Evolutionary conservation across 1,140 invertebrate species (phyloP).

Genomic region (Drosophila oshimai): DNA sequence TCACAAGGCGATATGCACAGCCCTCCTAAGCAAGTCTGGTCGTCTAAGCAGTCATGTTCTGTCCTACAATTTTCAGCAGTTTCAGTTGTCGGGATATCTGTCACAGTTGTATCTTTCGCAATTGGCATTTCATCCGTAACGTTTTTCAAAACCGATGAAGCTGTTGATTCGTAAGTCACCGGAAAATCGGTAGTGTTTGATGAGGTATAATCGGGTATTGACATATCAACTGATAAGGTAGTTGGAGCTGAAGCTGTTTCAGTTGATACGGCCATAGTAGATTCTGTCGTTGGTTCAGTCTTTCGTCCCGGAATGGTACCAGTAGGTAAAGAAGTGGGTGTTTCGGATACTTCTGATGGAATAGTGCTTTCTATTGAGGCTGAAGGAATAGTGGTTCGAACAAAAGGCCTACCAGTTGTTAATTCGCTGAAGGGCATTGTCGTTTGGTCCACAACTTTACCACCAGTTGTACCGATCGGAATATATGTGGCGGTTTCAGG

Average conservation of each 20-base stretch:
- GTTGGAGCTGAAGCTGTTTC: too few relatives aligned
- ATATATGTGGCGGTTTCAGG: background rate
- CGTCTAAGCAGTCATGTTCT: constrained; percentile 83
- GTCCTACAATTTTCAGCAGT: constrained; percentile 34
- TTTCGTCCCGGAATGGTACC: background rate
- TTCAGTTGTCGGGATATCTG: constrained; percentile 8
- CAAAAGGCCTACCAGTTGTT: background rate
- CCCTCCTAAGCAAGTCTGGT: constrained; percentile 84
- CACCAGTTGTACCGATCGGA: background rate
- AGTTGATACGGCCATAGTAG: background rate
- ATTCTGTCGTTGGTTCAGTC: background rate
- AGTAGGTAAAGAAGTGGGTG: background rate
- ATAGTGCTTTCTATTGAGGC: background rate
- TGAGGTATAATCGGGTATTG: background rate
- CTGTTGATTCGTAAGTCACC: constrained; percentile 8
- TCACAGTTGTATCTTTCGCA: constrained; percentile 4
- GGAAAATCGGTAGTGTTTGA: background rate
- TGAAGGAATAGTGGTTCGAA: background rate
- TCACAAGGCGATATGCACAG: constrained; percentile 85
- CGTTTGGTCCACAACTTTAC: background rate
- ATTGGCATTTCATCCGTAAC: constrained; percentile 25
- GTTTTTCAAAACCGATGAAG: background rate
- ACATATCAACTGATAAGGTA: background rate
- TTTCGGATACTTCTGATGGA: background rate
- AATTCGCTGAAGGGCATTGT: background rate